These are phyloP conservation scores for Calonectris borealis DNA, from an alignment of 2,113 vertebrate species.

Conservation along the genomic window DNA sequence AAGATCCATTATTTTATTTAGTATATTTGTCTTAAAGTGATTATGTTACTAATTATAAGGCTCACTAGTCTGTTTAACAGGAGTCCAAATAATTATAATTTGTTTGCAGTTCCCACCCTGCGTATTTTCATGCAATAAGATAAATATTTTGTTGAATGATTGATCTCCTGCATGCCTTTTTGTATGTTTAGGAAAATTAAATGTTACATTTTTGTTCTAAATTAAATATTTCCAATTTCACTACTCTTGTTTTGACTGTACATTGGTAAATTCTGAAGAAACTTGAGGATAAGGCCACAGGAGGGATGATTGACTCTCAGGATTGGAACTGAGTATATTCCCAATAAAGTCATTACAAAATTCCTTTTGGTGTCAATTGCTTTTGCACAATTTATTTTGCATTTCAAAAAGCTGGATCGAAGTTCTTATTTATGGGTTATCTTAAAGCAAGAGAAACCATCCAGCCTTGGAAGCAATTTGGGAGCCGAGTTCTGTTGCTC, in stretches of 20 bases:
- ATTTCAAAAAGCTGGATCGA: rapidly evolving
- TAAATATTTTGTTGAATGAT: conserved; percentile 43
- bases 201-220: conserved; percentile 6
- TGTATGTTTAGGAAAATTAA: neutral
- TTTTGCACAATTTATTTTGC: neutral
- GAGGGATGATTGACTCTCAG: neutral
- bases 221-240: neutral
- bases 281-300: neutral
- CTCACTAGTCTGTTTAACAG: conserved; percentile 59
- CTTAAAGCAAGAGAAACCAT: neutral
- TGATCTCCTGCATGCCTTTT: neutral
- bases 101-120: conserved; percentile 37
- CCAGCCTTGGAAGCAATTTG: neutral
- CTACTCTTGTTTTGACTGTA: neutral
- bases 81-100: conserved; percentile 54
- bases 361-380: neutral
- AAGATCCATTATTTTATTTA: conserved; percentile 41
- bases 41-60: conserved; percentile 57
- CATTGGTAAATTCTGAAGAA: neutral
- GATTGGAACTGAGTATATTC: neutral
- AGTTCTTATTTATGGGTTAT: neutral
- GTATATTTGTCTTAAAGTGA: conserved; percentile 60
- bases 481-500: neutral
- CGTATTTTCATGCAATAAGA: neutral
- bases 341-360: neutral